phyloP scores from a whole-genome alignment of 2,113 vertebrate species.

The Boleophthalmus pectinirostris region DNA sequence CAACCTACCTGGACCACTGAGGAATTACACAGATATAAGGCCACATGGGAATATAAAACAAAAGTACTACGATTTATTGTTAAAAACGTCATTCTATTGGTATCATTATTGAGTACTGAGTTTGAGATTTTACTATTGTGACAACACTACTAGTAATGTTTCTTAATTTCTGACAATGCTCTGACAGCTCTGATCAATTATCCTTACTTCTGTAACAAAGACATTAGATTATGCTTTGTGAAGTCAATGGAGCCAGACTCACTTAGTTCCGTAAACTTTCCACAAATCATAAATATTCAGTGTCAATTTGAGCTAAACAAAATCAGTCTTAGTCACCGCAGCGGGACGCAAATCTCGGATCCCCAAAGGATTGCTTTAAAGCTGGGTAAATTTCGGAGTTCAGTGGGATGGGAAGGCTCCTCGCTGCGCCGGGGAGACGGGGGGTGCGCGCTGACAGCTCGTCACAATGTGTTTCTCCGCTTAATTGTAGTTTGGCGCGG shows the following conservation, averaged over 20 bases:
- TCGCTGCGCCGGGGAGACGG: conserved; percentile 47
- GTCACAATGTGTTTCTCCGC: conserved; percentile 31
- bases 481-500: conserved; percentile 50
- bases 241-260: background rate
- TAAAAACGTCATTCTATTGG: no score
- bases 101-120: no score
- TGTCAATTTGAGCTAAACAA: conserved; percentile 46
- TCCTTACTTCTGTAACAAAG: background rate
- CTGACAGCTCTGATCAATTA: background rate
- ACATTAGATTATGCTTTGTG: background rate
- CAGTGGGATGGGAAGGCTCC: conserved; percentile 56
- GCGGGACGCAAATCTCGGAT: conserved; percentile 53
- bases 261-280: conserved; percentile 14
- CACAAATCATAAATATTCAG: conserved; percentile 59
- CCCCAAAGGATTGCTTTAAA: conserved; percentile 61
- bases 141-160: no score
- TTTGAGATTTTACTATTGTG: no score
- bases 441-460: conserved; percentile 43
- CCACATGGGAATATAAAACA: no score
- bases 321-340: conserved; percentile 57
- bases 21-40: no score
- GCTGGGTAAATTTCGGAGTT: conserved; percentile 59
- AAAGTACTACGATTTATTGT: no score
- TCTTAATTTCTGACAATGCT: background rate
- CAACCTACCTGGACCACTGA: no score